A percentile compares a stretch with the other conserved stretches of the same genome.
Conservation (phyloP, 2,113 vertebrate species). For the Oostethus manadensis region DNA sequence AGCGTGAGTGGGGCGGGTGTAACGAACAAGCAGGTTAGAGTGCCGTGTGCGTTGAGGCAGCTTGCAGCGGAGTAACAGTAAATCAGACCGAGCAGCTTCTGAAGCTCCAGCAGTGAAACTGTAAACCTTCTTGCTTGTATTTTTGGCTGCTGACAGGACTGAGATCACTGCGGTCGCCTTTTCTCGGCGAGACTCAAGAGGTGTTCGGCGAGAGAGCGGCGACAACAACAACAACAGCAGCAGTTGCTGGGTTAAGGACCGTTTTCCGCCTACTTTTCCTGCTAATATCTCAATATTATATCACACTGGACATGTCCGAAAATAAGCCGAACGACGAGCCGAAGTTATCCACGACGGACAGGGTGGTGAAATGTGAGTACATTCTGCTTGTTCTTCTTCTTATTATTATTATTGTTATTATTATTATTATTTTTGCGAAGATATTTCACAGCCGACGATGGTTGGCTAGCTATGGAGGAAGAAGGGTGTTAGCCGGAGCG, state of each 20-base stretch:
- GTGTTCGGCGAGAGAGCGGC: constrained; percentile 51
- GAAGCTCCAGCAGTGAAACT: constrained; percentile 66
- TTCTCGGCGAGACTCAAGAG: constrained; percentile 61
- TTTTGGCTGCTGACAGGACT: constrained; percentile 70
- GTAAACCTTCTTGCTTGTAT: constrained; percentile 69
- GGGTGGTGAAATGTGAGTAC: constrained; percentile 93
- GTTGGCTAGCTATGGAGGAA: constrained; percentile 47
- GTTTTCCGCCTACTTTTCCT: constrained; percentile 55
- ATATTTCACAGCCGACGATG: constrained; percentile 32
- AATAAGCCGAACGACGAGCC: constrained; percentile 91
- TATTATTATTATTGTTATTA: no score
- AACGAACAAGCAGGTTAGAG: neutral
- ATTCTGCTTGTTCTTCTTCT: neutral
- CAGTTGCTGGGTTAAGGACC: constrained; percentile 26
- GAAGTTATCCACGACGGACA: constrained; percentile 95
- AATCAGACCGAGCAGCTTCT: constrained; percentile 70
- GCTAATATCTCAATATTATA: constrained; percentile 45
- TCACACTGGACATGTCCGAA: constrained; percentile 91
- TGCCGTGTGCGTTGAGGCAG: constrained; percentile 40
- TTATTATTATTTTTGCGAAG: neutral
- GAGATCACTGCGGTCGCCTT: constrained; percentile 68
- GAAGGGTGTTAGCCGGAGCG: constrained; percentile 70
- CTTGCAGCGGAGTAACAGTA: constrained; percentile 71
- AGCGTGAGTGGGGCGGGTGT: neutral
- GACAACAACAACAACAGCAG: neutral